Evolutionary conservation across 64 coral and sea anemone species (phyloP).

Genomic region (Trachythela sp.): DNA sequence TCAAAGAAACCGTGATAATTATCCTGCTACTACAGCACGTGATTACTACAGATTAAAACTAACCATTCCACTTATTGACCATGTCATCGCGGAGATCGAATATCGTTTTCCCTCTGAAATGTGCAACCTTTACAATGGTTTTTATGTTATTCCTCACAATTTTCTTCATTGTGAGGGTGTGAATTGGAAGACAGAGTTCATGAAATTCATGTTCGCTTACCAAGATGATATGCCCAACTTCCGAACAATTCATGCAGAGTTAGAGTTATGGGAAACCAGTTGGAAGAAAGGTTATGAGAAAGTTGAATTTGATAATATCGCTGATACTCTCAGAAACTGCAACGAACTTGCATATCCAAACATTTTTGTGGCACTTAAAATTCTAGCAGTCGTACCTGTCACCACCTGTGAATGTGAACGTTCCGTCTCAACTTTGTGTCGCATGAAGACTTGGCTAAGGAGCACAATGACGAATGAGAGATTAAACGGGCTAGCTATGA

Average conservation of each 20-base stretch:
- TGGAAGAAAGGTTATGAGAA: neutral
- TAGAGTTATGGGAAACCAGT: neutral
- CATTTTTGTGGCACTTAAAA: neutral
- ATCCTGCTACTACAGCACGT: constrained; percentile 13
- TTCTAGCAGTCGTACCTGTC: neutral
- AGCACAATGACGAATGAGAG: neutral
- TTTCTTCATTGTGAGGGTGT: neutral
- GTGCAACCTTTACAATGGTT: constrained; percentile 11
- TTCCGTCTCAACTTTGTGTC: neutral
- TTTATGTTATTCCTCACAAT: neutral
- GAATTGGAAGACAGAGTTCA: constrained; percentile 12
- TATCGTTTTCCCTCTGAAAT: neutral
- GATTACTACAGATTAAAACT: constrained; percentile 44
- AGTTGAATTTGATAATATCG: neutral
- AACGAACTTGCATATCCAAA: constrained; percentile 1
- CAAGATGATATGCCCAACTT: neutral
- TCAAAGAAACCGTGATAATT: constrained; percentile 47
- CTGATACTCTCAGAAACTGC: neutral
- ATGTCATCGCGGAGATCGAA: constrained; percentile 34
- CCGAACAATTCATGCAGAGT: neutral
- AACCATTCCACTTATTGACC: constrained; percentile 47
- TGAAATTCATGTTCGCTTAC: neutral
- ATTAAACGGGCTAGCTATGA: neutral
- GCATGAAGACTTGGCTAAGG: neutral
- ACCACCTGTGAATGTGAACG: neutral